A percentile compares a stretch with the other conserved stretches of the same genome.
phyloP scores from a whole-genome alignment of 2,888 invertebrate genomes.

The Papilio protenor region DNA sequence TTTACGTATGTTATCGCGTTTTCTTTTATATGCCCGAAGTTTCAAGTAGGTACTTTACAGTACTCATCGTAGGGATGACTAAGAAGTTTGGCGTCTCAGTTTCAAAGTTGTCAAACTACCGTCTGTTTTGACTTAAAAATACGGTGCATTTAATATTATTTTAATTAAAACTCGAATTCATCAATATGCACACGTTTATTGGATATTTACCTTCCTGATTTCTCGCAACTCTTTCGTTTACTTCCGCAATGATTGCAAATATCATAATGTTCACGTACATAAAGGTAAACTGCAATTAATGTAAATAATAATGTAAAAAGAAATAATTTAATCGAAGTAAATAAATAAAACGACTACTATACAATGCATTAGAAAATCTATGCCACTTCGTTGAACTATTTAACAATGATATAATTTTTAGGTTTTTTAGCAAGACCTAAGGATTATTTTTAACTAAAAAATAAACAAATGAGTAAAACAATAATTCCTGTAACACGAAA shows the following conservation, averaged over 20 bases:
- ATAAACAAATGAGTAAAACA: background rate
- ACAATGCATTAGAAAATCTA: background rate
- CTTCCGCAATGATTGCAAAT: background rate
- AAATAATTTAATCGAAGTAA: background rate
- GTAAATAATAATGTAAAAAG: background rate
- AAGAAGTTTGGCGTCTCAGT: too few species aligned
- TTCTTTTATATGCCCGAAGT: background rate
- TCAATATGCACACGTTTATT: background rate
- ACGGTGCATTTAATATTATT: background rate
- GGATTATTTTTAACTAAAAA: too few species aligned
- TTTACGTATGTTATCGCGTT: background rate
- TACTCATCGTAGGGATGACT: background rate
- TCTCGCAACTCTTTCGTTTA: background rate
- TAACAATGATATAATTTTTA: too few species aligned
- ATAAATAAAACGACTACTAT: background rate
- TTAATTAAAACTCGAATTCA: background rate
- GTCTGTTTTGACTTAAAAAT: background rate
- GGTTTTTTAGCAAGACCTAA: too few species aligned
- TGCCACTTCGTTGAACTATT: background rate
- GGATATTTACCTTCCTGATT: background rate
- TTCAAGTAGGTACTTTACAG: background rate
- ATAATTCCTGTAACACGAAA: background rate
- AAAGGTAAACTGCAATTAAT: background rate
- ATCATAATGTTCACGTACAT: background rate
- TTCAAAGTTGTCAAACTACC: background rate